Evolutionary conservation across 2,113 vertebrate species (phyloP).

Genomic region (Thalassoma bifasciatum): DNA sequence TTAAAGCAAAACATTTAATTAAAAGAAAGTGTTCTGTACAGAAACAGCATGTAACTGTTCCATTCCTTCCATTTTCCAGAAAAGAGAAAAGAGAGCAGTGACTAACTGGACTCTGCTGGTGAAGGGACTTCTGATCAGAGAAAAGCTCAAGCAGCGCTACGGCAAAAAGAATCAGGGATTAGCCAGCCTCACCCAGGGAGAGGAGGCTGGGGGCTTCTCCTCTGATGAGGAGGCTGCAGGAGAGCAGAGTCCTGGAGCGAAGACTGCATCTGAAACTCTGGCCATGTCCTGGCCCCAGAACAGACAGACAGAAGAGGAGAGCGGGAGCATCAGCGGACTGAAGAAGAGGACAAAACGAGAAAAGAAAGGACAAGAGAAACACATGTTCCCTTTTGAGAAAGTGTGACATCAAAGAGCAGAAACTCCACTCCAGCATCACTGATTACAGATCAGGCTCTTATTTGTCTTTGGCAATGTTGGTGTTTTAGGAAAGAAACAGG

Average conservation of each 20-base stretch:
- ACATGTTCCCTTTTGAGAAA: slow-evolving; percentile 97
- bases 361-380: slow-evolving; percentile 84
- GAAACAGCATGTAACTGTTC: neutral
- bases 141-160: slow-evolving; percentile 89
- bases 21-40: neutral
- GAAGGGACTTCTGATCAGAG: slow-evolving; percentile 92
- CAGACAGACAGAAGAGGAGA: slow-evolving; percentile 82
- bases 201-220: slow-evolving; percentile 76
- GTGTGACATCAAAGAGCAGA: slow-evolving; percentile 61
- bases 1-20: neutral
- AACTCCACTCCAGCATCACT: neutral
- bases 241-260: slow-evolving; percentile 57
- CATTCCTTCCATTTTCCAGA: slow-evolving; percentile 78
- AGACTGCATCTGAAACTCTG: slow-evolving; percentile 73
- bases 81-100: slow-evolving; percentile 89
- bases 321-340: slow-evolving; percentile 43
- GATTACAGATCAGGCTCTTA: slow-evolving; percentile 13
- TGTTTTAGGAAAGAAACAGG: neutral
- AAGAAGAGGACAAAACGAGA: slow-evolving; percentile 79
- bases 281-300: slow-evolving; percentile 93
- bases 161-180: slow-evolving; percentile 78
- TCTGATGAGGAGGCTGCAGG: slow-evolving; percentile 81
- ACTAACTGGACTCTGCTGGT: slow-evolving; percentile 93
- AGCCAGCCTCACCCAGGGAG: slow-evolving; percentile 30
- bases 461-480: slow-evolving; percentile 11